Base-by-base conservation (phyloP, 2,888 invertebrate genomes). In the Brenthis daphne region DNA sequence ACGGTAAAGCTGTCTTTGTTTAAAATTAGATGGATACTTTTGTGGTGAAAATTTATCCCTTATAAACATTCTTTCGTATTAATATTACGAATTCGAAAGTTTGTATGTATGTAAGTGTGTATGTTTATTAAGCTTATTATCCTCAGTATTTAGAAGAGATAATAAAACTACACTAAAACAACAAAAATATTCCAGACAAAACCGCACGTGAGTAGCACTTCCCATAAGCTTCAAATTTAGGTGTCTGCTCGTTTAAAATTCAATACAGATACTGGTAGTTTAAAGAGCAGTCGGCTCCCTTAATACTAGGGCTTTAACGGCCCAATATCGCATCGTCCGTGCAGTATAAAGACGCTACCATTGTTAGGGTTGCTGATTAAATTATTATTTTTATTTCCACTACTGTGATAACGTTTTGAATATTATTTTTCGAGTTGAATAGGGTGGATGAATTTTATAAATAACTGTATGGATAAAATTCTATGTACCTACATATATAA, bases 241-340 rank as follows among this genome's bases (percentile, higher is more conserved):
- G 73, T 73, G 76, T 77, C 77, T 76, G 75, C 47, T 16, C 68
- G 70, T 72, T 73, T 75, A 69, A 71, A 66, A 75, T 75, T 75
- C 74, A 73, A 69, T 73, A 58, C 68, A 74, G 65, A 73, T 68
- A 65, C 61, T 53, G 74, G 71, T 69, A 70, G 70, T 72, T 72
- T 68, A 71, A 71, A 74, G 69, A 69, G 72, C 61, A 73, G 68
- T 69, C 60, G 68, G 67, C 33, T 56, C 65, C 73, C 74, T 65
- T 74, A 75, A 73, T 71, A 70, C 71, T 57, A 58, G 70, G 70
- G 71, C 67, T 73, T 71, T 72, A 74, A 67, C 67, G 71, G 72
- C 57, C 67, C 73, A 75, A 75, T 75, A 76, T 74, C 65, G 75
- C 68, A 57, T 65, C 70, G 57, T 64, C 73, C 76, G 76, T 75